Base-by-base conservation (phyloP, 37 sponge, comb jelly and placozoan genomes). In the Amphimedon queenslandica region DNA sequence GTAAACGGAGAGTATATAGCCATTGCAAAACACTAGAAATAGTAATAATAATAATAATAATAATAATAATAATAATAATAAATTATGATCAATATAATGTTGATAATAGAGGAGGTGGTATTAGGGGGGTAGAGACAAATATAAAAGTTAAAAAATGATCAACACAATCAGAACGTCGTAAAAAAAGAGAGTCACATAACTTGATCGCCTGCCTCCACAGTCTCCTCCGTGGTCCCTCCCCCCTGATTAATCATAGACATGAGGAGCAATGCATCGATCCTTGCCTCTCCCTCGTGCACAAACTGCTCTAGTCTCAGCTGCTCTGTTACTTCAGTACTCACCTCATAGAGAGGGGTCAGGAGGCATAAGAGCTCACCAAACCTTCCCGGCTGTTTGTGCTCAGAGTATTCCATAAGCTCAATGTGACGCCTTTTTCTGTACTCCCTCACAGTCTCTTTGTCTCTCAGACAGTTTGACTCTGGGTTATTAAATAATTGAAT, bases 231-330 rank as follows among this genome's bases (percentile, higher is more conserved):
- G 23, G 69, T 63, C 37, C 40, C 77, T 16, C 76, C 53, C 13
- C 53, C 53, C 13, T 47, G 77, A 68, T 82, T 84, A n/a, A 95
- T 88, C 82, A 95, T 88, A 20, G 89, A 88, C 86, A 95, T 95
- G n/a, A 95, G 78, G 0, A 95, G 85, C 27, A 86, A 57, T 33
- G 96, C 96, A 63, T 95, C 96, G 34, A 95, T 91, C 37, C 92
- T 77, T 30, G 86, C 86, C 58, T 95, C 96, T 47, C 96, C 92
- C 57, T 95, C 96, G 37, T 91, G 77, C 23, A 95, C 96, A 82
- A 88, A 90, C 72, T 95, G 96, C 43, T 95, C 96, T 73, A 95
- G 58, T 24, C 96, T 64, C 37, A 95, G 80, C 72, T 91, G 92
- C 42, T 95, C 96, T 16, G 92, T 88, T 56, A 95, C 89, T 63